Conservation (phyloP, 2,797 vertebrate genomes). For the Sebastes itinus region DNA sequence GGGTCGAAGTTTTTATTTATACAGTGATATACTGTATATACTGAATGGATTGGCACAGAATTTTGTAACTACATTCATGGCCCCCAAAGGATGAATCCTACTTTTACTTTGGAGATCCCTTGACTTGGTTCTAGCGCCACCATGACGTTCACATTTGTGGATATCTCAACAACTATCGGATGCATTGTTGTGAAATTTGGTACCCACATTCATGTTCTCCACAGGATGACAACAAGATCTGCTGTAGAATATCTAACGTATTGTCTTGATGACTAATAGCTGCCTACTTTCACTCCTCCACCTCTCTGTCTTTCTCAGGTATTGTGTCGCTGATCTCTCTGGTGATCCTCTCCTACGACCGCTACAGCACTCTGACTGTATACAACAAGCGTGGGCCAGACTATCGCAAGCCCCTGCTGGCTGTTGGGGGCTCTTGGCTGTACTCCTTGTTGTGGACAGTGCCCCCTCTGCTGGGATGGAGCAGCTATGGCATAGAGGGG, state of each 20-base stretch:
- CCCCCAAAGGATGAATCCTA: not conserved
- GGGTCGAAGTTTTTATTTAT: not conserved
- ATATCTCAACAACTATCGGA: not conserved
- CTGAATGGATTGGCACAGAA: not conserved
- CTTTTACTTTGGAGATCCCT: not conserved
- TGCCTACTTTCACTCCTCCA: not conserved
- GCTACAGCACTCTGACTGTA: slow-evolving; percentile 89
- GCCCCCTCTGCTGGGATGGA: slow-evolving; percentile 91
- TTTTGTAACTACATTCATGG: not conserved
- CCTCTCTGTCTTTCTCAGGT: slow-evolving; percentile 75
- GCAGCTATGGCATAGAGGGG: slow-evolving; percentile 88
- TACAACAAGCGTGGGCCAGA: slow-evolving; percentile 82
- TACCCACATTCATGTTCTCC: not conserved
- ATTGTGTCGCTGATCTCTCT: slow-evolving; percentile 91
- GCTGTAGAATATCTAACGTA: not conserved
- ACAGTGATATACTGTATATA: not conserved
- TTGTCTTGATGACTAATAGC: not conserved
- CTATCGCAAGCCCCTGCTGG: slow-evolving; percentile 86
- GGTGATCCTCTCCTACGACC: slow-evolving; percentile 90
- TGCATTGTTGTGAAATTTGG: not conserved
- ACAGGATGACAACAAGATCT: not conserved
- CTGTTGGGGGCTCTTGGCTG: slow-evolving; percentile 86
- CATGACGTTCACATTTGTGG: not conserved
- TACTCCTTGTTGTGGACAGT: slow-evolving; percentile 91
- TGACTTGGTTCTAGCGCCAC: not conserved